Conservation (phyloP, 2,113 vertebrate genomes). For the Oophaga pumilio region DNA sequence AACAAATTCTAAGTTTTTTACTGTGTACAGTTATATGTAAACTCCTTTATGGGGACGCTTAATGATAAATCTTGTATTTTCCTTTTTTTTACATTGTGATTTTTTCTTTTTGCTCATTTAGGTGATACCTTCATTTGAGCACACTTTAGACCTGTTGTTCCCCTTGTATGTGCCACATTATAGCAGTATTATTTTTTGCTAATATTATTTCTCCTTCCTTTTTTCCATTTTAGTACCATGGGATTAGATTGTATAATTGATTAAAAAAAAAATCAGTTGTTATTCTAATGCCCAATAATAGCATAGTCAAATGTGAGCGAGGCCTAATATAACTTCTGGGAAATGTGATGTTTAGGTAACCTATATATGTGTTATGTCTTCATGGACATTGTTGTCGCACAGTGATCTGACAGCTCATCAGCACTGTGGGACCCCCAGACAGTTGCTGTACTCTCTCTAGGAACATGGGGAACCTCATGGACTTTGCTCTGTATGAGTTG, state of each 20-base stretch:
- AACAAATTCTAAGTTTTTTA: no score
- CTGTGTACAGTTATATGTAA: no score
- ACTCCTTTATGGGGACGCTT: no score
- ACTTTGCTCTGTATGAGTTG: slow-evolving; percentile 25
- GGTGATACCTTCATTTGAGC: background rate
- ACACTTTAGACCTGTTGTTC: background rate
- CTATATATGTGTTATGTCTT: background rate
- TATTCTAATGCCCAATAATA: background rate
- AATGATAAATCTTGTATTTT: background rate
- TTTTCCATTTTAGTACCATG: background rate
- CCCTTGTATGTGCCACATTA: background rate
- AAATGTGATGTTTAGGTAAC: background rate
- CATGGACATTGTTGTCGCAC: background rate
- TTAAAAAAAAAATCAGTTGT: background rate
- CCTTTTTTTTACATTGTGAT: background rate
- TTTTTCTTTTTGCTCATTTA: background rate
- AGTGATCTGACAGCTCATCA: background rate
- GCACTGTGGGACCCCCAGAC: background rate
- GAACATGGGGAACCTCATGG: slow-evolving; percentile 15
- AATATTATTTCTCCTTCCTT: background rate
- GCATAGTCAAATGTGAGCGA: background rate
- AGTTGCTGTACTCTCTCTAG: background rate
- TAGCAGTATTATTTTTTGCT: background rate
- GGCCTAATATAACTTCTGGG: background rate
- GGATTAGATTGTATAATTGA: background rate